These are phyloP conservation scores for Lepilemur septentrionalis DNA, from an alignment of 2,797 vertebrate species.

Conservation along the genomic window DNA sequence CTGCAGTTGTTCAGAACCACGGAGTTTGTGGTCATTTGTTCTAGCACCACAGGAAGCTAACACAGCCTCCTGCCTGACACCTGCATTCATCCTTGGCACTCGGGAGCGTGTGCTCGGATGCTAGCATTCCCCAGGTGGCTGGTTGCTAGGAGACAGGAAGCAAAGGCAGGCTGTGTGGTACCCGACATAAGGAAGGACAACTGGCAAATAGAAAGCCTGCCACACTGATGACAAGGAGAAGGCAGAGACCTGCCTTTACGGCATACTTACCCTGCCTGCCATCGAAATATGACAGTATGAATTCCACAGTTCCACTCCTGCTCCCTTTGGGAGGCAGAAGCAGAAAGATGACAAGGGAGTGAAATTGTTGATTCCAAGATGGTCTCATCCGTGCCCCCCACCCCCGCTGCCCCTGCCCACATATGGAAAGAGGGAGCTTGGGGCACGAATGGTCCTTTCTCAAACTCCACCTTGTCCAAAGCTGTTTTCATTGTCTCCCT, in stretches of 20 bases:
- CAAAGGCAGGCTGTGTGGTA: too few relatives aligned
- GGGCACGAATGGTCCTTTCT: background rate
- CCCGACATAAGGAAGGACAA: too few relatives aligned
- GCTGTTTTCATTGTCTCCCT: background rate
- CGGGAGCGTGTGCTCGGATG: rapidly evolving
- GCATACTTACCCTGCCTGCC: too few relatives aligned
- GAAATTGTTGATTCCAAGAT: background rate
- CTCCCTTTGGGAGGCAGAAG: background rate
- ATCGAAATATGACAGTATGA: background rate
- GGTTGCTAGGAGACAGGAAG: background rate
- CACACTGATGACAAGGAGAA: rapidly evolving
- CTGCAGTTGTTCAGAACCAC: background rate
- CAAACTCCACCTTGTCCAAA: rapidly evolving
- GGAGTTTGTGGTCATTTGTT: background rate
- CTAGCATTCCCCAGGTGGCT: background rate
- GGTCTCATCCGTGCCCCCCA: rapidly evolving
- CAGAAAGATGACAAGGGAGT: too few relatives aligned
- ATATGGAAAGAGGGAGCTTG: rapidly evolving
- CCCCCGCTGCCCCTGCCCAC: rapidly evolving
- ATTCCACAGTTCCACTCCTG: background rate
- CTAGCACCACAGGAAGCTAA: background rate
- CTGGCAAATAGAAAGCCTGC: background rate
- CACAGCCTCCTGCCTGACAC: background rate
- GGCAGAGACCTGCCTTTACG: background rate
- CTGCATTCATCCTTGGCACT: background rate